Evolutionary conservation across 1,140 invertebrate genomes (phyloP).

Genomic region (Aphidius gifuensis): DNA sequence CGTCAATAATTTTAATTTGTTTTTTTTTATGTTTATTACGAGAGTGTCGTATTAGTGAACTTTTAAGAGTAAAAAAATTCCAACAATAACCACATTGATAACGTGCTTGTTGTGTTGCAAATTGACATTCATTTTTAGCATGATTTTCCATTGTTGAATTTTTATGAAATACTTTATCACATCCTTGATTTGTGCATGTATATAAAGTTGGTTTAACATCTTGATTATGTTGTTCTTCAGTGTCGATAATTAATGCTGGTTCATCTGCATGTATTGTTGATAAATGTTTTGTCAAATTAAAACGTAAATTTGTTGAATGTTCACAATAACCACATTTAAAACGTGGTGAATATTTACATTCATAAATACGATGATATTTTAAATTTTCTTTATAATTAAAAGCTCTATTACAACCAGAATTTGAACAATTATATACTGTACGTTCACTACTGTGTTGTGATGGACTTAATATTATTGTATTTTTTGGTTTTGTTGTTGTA

Average conservation of each 20-base stretch:
- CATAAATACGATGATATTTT: conserved; percentile 48
- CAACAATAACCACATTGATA: not conserved
- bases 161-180: conserved; percentile 24
- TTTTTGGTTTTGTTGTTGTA: no score
- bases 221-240: not conserved
- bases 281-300: no score
- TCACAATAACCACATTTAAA: conserved; percentile 19
- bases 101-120: not conserved
- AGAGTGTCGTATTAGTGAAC: not conserved
- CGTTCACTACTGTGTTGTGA: no score
- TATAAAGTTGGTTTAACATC: not conserved
- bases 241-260: not conserved
- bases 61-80: not conserved
- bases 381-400: conserved; percentile 52
- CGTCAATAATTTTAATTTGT: no score
- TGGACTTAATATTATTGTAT: not conserved
- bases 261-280: not conserved
- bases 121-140: not conserved
- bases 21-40: not conserved
- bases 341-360: conserved; percentile 50
- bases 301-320: no score
- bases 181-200: conserved; percentile 41
- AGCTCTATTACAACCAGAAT: conserved; percentile 43
- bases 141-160: no score
- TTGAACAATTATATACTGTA: conserved; percentile 18